Evolutionary conservation across 2,797 vertebrate genomes (phyloP).

Genomic region (Enteromius afrohamiltoni): DNA sequence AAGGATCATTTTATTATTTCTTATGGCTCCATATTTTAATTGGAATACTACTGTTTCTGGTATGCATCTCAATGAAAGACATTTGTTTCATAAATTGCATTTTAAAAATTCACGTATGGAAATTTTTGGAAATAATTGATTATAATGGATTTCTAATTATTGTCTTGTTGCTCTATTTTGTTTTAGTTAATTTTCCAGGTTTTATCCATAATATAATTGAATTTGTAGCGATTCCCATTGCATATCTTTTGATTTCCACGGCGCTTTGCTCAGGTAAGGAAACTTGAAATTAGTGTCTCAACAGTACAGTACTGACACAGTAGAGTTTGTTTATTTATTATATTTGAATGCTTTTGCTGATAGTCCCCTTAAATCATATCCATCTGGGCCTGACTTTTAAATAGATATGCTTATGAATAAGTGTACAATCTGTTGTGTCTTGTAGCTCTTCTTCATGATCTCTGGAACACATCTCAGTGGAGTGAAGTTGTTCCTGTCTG

Average conservation of each 20-base stretch:
- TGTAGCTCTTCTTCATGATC: slow-evolving; percentile 23
- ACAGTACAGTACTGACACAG: too few relatives aligned
- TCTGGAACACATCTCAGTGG: slow-evolving; percentile 25
- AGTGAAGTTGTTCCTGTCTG: background rate
- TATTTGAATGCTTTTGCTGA: background rate
- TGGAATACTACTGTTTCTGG: background rate
- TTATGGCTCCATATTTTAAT: slow-evolving; percentile 21
- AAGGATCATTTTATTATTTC: slow-evolving; percentile 26
- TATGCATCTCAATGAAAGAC: background rate
- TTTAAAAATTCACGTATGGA: too few relatives aligned
- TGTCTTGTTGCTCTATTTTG: background rate
- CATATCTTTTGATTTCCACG: slow-evolving; percentile 23
- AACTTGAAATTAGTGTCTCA: background rate
- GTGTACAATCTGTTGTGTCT: background rate
- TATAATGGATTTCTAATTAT: background rate
- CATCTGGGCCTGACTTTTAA: background rate
- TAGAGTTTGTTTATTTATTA: background rate
- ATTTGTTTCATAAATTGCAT: background rate
- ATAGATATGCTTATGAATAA: background rate
- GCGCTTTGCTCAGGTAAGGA: slow-evolving; percentile 22
- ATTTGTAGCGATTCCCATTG: background rate
- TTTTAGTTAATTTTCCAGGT: slow-evolving; percentile 8
- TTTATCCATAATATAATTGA: background rate
- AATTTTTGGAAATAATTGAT: background rate
- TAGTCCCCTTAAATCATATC: background rate